phyloP scores from a whole-genome alignment of 1,140 invertebrate species.

The Drosophila parabipectinata region DNA sequence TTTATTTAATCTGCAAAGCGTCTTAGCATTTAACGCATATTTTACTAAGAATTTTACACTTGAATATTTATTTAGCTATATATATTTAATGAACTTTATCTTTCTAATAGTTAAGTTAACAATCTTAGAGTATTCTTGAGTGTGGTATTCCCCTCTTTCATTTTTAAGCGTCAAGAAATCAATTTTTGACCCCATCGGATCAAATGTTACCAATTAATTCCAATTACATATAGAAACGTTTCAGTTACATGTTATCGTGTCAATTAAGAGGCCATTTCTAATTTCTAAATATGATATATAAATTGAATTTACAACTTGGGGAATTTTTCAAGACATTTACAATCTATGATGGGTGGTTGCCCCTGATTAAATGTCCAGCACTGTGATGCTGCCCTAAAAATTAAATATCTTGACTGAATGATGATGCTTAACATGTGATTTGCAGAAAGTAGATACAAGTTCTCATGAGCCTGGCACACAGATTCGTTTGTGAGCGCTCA shows the following conservation, averaged over 20 bases:
- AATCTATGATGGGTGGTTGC: too few relatives aligned
- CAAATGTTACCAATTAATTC: constrained; percentile 9
- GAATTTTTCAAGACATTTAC: not conserved
- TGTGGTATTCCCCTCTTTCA: not conserved
- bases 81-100: not conserved
- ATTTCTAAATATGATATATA: not conserved
- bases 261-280: constrained; percentile 2
- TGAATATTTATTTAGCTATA: not conserved
- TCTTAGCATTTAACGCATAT: constrained; percentile 16
- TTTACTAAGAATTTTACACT: constrained; percentile 11
- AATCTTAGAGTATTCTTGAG: too few relatives aligned
- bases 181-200: not conserved
- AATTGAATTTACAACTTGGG: not conserved
- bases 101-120: not conserved
- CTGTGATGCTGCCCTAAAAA: constrained; percentile 31
- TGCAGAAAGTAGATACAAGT: constrained; percentile 32
- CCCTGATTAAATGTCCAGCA: not conserved
- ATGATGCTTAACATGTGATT: constrained; percentile 34
- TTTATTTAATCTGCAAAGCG: constrained; percentile 16
- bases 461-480: constrained; percentile 30
- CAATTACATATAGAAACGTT: constrained; percentile 2
- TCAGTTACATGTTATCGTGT: not conserved
- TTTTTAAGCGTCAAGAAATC: not conserved
- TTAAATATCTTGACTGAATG: constrained; percentile 17
- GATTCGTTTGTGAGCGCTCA: constrained; percentile 39